Conservation (phyloP, 2,113 vertebrate genomes). For the Spea multiplicata region DNA sequence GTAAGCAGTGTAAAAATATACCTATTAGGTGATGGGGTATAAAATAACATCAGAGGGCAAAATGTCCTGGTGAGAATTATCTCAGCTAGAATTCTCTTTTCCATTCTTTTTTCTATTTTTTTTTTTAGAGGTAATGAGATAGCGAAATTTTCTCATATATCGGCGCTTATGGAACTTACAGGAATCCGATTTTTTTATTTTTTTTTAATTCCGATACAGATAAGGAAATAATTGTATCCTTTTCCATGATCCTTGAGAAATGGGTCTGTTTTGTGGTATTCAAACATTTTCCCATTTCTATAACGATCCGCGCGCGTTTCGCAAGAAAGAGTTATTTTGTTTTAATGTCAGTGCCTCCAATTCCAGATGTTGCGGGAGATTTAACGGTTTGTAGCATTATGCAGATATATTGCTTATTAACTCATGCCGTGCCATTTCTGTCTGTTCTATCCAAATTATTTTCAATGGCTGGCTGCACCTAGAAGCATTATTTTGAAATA, state of each 20-base stretch:
- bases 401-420: too few species aligned
- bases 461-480: too few species aligned
- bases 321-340: not conserved
- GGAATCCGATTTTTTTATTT: too few species aligned
- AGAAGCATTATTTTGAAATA: too few species aligned
- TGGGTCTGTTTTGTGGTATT: not conserved
- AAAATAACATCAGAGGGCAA: slow-evolving; percentile 64
- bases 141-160: not conserved
- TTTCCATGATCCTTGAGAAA: not conserved
- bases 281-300: not conserved
- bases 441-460: too few species aligned
- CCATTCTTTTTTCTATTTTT: slow-evolving; percentile 1
- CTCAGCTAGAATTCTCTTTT: slow-evolving; percentile 61
- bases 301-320: not conserved
- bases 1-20: slow-evolving; percentile 65
- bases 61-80: slow-evolving; percentile 64
- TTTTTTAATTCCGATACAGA: too few species aligned
- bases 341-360: not conserved
- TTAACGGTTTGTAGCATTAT: too few species aligned
- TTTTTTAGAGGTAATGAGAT: slow-evolving; percentile 9
- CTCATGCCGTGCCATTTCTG: too few species aligned
- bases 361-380: too few species aligned
- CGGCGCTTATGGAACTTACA: too few species aligned
- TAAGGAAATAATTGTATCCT: not conserved
- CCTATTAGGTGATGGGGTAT: slow-evolving; percentile 67